Conservation (phyloP, 2,797 vertebrate genomes). For the Jordanella pulchra region DNA sequence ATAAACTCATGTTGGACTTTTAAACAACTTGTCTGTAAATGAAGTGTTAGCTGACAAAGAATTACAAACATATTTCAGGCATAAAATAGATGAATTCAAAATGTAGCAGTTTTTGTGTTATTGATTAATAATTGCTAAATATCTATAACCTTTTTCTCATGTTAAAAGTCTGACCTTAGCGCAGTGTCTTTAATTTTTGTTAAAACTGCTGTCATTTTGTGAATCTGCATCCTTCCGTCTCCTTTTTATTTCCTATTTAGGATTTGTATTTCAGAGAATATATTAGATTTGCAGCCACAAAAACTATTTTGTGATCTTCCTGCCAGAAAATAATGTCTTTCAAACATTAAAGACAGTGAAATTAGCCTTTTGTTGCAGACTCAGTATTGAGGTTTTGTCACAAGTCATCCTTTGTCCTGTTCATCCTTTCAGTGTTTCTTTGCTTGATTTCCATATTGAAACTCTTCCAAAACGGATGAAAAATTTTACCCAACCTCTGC, state of each 20-base stretch:
- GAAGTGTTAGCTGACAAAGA: not conserved
- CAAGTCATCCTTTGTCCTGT: conserved; percentile 24
- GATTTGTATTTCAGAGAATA: conserved; percentile 25
- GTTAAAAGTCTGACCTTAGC: not conserved
- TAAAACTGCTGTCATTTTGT: not conserved
- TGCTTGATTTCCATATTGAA: not conserved
- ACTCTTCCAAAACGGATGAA: conserved; percentile 14
- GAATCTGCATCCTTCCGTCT: not conserved
- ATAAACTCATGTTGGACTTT: conserved; percentile 47
- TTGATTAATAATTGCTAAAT: conserved; percentile 7
- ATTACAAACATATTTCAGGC: not conserved
- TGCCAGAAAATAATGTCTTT: conserved; percentile 33
- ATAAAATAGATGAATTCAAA: conserved; percentile 4
- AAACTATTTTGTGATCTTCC: conserved; percentile 15
- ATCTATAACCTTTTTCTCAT: too few species aligned
- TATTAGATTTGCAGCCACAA: conserved; percentile 20
- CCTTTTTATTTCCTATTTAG: conserved; percentile 34
- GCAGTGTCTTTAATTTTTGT: not conserved
- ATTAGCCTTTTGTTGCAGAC: conserved; percentile 15
- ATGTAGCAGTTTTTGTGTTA: conserved; percentile 5
- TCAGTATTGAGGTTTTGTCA: conserved; percentile 12
- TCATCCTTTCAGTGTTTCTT: conserved; percentile 8
- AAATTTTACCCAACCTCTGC: conserved; percentile 33
- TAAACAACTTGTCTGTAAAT: conserved; percentile 19
- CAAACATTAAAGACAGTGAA: conserved; percentile 15